A percentile compares a stretch with the other conserved stretches of the same genome.
phyloP scores from a whole-genome alignment of 2,888 invertebrate species.

The Nephrotoma flavescens region DNA sequence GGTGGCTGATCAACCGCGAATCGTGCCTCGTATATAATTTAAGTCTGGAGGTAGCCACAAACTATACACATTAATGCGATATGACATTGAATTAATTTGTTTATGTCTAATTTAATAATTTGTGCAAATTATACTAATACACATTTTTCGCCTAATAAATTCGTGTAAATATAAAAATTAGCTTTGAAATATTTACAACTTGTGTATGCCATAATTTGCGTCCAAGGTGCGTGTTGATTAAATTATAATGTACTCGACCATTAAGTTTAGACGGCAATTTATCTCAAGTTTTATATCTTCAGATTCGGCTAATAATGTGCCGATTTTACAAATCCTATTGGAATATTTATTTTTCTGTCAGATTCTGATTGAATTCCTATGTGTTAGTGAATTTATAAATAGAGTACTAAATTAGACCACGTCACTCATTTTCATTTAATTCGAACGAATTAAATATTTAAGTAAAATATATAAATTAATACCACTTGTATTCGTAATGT shows the following conservation, averaged over 20 bases:
- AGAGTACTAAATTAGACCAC: no score
- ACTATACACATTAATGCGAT: neutral
- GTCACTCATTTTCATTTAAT: no score
- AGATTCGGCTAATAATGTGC: neutral
- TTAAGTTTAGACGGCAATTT: neutral
- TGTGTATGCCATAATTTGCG: neutral
- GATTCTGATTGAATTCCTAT: no score
- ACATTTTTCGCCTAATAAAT: neutral
- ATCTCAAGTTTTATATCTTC: neutral
- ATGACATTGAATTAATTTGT: neutral
- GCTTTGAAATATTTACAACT: neutral
- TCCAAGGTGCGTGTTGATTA: neutral
- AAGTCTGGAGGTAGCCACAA: neutral
- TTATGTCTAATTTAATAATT: neutral
- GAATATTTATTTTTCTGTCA: no score
- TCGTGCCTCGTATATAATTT: neutral
- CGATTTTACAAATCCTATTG: no score
- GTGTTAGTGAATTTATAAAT: no score
- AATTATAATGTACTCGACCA: neutral
- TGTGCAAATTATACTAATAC: neutral
- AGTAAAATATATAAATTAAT: no score
- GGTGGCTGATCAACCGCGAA: neutral
- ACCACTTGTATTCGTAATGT: no score
- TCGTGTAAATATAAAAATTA: neutral
- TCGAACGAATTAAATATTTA: no score